Percentiles rank a stretch among this genome's conserved stretches.
Conservation (phyloP, 2,888 invertebrate species). For the Buathra laborator region DNA sequence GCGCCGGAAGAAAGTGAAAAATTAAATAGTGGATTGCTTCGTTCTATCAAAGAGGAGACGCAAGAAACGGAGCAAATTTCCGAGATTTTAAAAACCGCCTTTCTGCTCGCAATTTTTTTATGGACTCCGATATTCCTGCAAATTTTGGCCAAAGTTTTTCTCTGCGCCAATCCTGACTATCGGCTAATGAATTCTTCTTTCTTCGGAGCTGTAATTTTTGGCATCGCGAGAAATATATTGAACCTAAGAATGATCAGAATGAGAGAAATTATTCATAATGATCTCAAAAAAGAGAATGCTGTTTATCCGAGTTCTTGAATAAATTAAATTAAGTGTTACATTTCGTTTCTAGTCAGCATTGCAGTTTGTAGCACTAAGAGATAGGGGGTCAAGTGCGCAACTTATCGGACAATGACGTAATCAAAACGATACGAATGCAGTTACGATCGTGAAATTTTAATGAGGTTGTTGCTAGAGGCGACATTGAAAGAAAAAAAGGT, state of each 20-base stretch:
- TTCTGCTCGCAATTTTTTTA: conserved; percentile 73
- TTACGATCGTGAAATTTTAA: conserved; percentile 41
- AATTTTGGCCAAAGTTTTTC: conserved; percentile 75
- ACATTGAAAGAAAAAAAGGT: conserved; percentile 24
- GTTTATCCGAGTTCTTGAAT: conserved; percentile 71
- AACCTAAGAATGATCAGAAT: conserved; percentile 75
- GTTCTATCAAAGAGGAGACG: conserved; percentile 60
- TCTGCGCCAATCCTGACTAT: conserved; percentile 70
- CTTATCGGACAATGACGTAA: conserved; percentile 47
- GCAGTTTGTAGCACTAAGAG: neutral
- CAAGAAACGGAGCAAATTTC: conserved; percentile 65
- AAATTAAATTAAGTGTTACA: neutral
- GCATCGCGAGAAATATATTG: conserved; percentile 74
- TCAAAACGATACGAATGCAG: conserved; percentile 32
- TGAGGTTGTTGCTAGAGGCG: conserved; percentile 37
- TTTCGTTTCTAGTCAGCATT: neutral
- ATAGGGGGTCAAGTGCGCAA: neutral
- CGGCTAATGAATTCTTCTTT: conserved; percentile 76
- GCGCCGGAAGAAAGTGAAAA: neutral
- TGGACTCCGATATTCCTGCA: conserved; percentile 80
- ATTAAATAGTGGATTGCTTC: conserved; percentile 7
- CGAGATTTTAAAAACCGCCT: conserved; percentile 70
- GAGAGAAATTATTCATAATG: conserved; percentile 60
- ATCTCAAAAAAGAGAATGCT: conserved; percentile 72
- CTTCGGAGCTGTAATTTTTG: conserved; percentile 71